These are phyloP conservation scores for Apogon hyalosoma DNA, from an alignment of 2,797 vertebrate species.

Conservation along the genomic window DNA sequence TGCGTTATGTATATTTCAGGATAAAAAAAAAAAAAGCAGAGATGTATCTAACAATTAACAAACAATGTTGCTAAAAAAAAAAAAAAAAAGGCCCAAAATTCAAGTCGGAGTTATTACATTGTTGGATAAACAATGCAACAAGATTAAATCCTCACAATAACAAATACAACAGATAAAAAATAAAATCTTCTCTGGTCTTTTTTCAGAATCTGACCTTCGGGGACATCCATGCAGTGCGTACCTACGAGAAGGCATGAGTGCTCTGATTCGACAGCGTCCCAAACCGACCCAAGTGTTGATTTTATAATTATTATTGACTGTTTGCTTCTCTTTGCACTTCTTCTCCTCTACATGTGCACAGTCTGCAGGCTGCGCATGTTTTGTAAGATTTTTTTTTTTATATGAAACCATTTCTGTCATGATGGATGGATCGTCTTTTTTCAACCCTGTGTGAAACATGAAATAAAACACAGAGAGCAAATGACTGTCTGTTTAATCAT, in stretches of 20 bases:
- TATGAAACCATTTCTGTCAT: slow-evolving; percentile 68
- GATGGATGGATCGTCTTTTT: slow-evolving; percentile 64
- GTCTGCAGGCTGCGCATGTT: slow-evolving; percentile 68
- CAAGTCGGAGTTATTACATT: too few relatives aligned
- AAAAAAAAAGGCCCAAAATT: too few relatives aligned
- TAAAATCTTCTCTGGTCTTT: too few relatives aligned
- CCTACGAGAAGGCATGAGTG: slow-evolving; percentile 91
- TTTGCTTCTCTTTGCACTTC: slow-evolving; percentile 76
- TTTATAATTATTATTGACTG: slow-evolving; percentile 68
- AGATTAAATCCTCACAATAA: too few relatives aligned
- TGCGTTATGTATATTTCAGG: too few relatives aligned
- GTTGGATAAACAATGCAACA: too few relatives aligned
- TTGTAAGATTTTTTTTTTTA: slow-evolving; percentile 71
- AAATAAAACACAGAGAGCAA: slow-evolving; percentile 65
- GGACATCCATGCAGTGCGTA: slow-evolving; percentile 90
- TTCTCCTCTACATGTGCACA: slow-evolving; percentile 54
- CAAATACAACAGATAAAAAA: too few relatives aligned
- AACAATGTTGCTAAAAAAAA: too few relatives aligned
- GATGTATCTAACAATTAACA: too few relatives aligned
- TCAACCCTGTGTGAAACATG: slow-evolving; percentile 65
- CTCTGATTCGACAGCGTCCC: slow-evolving; percentile 31
- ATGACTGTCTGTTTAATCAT: slow-evolving; percentile 6
- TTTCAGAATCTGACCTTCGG: slow-evolving; percentile 91
- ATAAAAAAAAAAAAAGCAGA: too few relatives aligned
- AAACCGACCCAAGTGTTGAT: slow-evolving; percentile 63